Evolutionary conservation across 2,797 vertebrate genomes (phyloP), one percentile per base, ranked within the genome.

Genomic region (Sternarchorhynchus goeldii): DNA sequence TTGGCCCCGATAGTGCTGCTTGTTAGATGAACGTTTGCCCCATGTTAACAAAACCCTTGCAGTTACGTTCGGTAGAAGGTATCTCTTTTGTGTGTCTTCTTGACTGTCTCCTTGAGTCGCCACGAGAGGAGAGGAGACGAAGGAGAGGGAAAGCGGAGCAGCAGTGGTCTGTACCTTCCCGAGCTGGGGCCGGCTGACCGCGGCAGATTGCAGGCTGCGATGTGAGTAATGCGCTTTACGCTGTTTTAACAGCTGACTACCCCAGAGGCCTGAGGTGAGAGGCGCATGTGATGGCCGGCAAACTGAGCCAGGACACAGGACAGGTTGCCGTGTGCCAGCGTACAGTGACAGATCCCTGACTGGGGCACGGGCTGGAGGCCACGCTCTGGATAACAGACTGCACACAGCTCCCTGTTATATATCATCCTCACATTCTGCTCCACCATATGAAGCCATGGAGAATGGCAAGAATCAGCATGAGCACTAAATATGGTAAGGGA

Each of bases 241-340:
- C 90, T 92, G 90, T 89, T 91, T 90, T 89, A 92, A 92, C 92
- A 93, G 91, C 90, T 93, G 92, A 93, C 91, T 92, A 90, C 90
- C 91, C 85, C 90, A 88, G 88, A 91, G 91, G 90, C 90, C 90
- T 90, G 89, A 90, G 92, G 91, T 85, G 91, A 78, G 83, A 82
- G 83, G 77, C 75, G 78, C 82, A 80, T 84, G 82, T 79, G 85
- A 84, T 82, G 80, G 84, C 79, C 84, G 76, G 76, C 80, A 77
- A 82, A 75, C 82, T 71, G 76, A 80, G 84, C 77, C 82, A 82
- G 82, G 50, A 58, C 75, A 41, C 77, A 81, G 82, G 82, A 83
- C 84, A 83, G 84, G 77, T 82, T 82, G 80, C 71, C 84, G 69
- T 85, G 84, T 85, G 82, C 84, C 84, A 83, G 80, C 57, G 72